phyloP scores from a whole-genome alignment of 2,888 invertebrate genomes.

The Notodonta ziczac region DNA sequence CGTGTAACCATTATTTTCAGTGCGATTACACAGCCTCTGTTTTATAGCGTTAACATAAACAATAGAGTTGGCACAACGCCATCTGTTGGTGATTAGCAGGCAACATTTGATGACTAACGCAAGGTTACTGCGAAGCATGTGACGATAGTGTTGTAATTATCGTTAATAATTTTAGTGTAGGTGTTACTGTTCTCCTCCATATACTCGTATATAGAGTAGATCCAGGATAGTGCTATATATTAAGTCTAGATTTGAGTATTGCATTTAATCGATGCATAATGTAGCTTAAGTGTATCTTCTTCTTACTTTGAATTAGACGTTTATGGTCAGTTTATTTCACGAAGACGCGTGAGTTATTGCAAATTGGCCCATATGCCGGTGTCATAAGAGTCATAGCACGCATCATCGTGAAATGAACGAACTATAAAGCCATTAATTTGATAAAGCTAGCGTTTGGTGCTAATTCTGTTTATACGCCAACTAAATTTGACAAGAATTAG shows the following conservation, averaged over 20 bases:
- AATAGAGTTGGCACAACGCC: constrained; percentile 64
- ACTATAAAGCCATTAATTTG: too few species aligned
- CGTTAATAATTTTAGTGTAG: constrained; percentile 19
- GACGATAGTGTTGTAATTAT: constrained; percentile 41
- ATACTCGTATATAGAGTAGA: constrained; percentile 12
- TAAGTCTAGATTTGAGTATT: constrained; percentile 6
- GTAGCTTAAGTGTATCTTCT: too few species aligned
- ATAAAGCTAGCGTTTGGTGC: too few species aligned
- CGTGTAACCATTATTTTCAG: constrained; percentile 18
- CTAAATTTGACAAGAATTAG: too few species aligned
- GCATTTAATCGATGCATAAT: not conserved
- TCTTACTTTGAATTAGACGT: too few species aligned
- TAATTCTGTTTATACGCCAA: too few species aligned
- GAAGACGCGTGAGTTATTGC: too few species aligned
- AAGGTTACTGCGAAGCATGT: constrained; percentile 57
- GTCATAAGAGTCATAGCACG: too few species aligned
- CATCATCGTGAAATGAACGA: too few species aligned
- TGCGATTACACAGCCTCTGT: constrained; percentile 45
- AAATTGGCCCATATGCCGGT: too few species aligned
- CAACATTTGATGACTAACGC: constrained; percentile 47
- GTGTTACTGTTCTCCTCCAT: constrained; percentile 19
- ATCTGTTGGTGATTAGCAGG: constrained; percentile 54
- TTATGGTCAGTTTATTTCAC: too few species aligned
- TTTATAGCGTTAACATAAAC: constrained; percentile 66
- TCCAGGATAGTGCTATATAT: constrained; percentile 1